These are phyloP conservation scores for Barypeithes pellucidus DNA, from an alignment of 2,888 invertebrate genomes.

Conservation along the genomic window DNA sequence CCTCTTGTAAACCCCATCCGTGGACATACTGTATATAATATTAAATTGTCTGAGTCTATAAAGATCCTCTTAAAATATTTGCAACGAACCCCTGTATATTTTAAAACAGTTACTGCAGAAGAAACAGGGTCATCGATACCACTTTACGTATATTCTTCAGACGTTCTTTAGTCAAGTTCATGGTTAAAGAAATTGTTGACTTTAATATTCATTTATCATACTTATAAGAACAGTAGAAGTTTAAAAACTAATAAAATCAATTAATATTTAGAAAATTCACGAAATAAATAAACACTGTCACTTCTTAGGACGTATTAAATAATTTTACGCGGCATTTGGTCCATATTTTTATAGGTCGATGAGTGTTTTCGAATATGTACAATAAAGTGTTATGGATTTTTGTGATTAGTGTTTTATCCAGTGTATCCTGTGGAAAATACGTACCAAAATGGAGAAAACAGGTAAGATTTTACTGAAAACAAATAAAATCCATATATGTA, in stretches of 20 bases:
- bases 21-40: too few species aligned
- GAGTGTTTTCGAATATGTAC: neutral
- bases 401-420: constrained; percentile 33
- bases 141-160: constrained; percentile 29
- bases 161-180: constrained; percentile 46
- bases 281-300: too few species aligned
- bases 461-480: constrained; percentile 70
- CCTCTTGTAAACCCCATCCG: too few species aligned
- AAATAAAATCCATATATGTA: neutral
- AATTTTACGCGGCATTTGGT: too few species aligned
- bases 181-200: constrained; percentile 12
- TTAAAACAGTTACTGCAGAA: constrained; percentile 33
- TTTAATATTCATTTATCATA: neutral
- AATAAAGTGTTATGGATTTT: constrained; percentile 4
- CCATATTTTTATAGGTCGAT: neutral
- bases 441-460: constrained; percentile 88
- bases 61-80: too few species aligned
- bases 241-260: neutral
- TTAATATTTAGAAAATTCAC: neutral
- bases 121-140: constrained; percentile 47
- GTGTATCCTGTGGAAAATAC: constrained; percentile 71
- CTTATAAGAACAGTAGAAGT: neutral
- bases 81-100: constrained; percentile 26
- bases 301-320: too few species aligned
- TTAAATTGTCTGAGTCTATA: too few species aligned